Base-by-base conservation (phyloP, 2,797 vertebrate species). In the Tiaroga cobitis region DNA sequence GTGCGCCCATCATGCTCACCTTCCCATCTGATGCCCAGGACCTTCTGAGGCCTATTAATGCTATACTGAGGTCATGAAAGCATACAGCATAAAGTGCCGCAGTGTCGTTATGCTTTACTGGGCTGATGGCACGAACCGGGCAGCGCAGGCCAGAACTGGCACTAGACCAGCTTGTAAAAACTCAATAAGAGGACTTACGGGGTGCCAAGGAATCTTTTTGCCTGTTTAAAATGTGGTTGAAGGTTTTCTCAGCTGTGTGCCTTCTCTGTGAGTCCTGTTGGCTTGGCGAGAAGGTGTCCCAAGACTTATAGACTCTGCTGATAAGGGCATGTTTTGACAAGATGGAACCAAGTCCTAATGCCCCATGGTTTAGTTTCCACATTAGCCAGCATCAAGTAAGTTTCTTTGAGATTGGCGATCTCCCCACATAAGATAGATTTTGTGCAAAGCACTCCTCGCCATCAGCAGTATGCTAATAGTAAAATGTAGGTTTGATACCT, bases 81-180 rank as follows among this genome's bases (percentile, higher is more conserved):
- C 80, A 88, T 89, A 87, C 90, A 88, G 89, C 89, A 90, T 81
- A 82, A 83, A 68, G 82, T 83, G 37, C 63, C 4, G 15, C 51
- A 59, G 49, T 49, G 46, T 72, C 46, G 41, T 43, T 80, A 65
- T 67, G 67, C 79, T 43, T 81, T 51, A 67, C 51, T 68, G 56
- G 51, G 46, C 39, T 67, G 67, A 85, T 77, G 79, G 51, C 75
- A 68, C 3, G 77, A 78, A 67, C 29, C n/a, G 68, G 59, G 65
- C 75, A 69, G 39, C n/a, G 34, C 29, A 51, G 81, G 65, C 61
- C 61, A 81, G 29, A 80, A 61, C 90, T 92, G 92, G 90, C 91
- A 61, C 74, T 80, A 49, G 77, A 90, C 90, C 90, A 91, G 90
- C 90, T 91, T 91, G 90, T 93, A 92, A 93, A 93, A 92, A 90